phyloP scores from a whole-genome alignment of 2,888 invertebrate species.

The Dusona sp. region DNA sequence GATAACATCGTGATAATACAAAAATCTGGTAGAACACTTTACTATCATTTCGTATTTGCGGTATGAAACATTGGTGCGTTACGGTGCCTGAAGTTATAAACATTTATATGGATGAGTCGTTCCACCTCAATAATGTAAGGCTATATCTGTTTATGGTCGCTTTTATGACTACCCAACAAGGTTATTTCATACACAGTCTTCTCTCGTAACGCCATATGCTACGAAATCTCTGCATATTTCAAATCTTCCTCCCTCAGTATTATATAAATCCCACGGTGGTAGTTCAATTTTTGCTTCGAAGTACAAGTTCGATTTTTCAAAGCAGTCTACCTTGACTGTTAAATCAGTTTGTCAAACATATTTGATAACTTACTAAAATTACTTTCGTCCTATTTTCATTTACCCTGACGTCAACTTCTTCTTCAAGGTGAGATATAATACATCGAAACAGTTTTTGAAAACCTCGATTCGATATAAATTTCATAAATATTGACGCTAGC shows the following conservation, averaged over 20 bases:
- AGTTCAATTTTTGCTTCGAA: neutral
- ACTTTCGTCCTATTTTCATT: neutral
- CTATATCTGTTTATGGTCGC: constrained; percentile 12
- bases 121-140: neutral
- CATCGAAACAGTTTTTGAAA: neutral
- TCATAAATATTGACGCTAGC: neutral
- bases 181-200: constrained; percentile 25
- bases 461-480: neutral
- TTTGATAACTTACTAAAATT: neutral
- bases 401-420: neutral
- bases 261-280: neutral
- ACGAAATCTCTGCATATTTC: constrained; percentile 43
- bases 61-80: neutral
- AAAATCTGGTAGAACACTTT: constrained; percentile 5
- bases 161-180: constrained; percentile 29
- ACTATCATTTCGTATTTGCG: neutral
- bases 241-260: neutral
- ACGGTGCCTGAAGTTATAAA: constrained; percentile 5
- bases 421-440: neutral
- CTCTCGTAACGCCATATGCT: constrained; percentile 30
- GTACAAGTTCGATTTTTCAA: neutral
- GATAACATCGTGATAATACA: constrained; percentile 2
- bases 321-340: neutral
- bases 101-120: constrained; percentile 28
- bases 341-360: neutral